Evolutionary conservation across 2,113 vertebrate species (phyloP), one percentile per base, ranked within the genome.

Genomic region (Actinemys pallida): DNA sequence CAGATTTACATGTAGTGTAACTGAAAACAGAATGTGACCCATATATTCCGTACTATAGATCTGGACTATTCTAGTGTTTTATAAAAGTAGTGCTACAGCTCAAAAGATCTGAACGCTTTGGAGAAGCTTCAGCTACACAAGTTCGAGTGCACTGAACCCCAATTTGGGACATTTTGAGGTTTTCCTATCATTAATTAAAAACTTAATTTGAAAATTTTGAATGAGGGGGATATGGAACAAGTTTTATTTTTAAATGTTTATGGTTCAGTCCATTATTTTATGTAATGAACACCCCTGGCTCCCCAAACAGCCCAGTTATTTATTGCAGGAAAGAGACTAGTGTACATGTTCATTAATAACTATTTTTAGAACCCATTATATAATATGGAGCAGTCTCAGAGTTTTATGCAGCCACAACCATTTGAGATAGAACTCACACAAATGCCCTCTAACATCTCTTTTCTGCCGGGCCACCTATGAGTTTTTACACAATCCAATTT

Each of bases 391-490:
- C 88, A 85, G 80, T 87, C 27, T 47, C 22, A 5, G 10, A 29
- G 6, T 50, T 94, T 87, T 49, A 83, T 83, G 80, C 47, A 91
- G 3, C 56, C 35, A 3, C 65, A 93, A 42, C 12, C n/a, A 80
- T 7, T 24, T 2, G 1, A 19, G 14, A 27, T 87, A 35, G 49
- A 72, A 27, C 35, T 62, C 59, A 62, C 59, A 62, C 59, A 62
- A 62, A 62, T 62, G 79, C 27, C 45, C 81, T 12, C 78, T 90
- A 45, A 1, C 5, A 35, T 19, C 1, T 1, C 59, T 47, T 31
- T 50, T 24, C 52, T 53, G 47, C 56, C 2, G 0, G 11, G 2
- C 45, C 8, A 53, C 0, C 1, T 54, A 1, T 81, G 47, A 52
- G 79, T 31, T 22, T 52, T 81, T 52, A 52, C 13, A 81, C 29